These are phyloP conservation scores for Bombus sibiricus DNA, from an alignment of 1,140 invertebrate species.

Conservation along the genomic window DNA sequence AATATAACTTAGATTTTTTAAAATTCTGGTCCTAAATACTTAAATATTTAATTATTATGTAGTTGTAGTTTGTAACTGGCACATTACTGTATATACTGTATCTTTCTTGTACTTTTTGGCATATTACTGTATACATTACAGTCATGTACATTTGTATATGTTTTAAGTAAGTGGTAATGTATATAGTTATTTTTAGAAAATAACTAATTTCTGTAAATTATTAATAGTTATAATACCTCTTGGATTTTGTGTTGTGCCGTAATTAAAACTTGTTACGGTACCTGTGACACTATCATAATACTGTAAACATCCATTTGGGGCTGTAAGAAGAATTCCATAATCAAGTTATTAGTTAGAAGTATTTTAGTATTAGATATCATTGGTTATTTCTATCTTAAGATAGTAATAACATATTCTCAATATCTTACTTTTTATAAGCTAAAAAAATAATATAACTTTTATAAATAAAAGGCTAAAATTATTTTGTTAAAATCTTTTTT, in stretches of 20 bases:
- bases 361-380: not conserved
- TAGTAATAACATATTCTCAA: not conserved
- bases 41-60: not conserved
- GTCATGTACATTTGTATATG: not conserved
- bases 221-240: conserved; percentile 59
- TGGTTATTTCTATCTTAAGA: not conserved
- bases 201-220: not conserved
- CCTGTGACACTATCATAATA: conserved; percentile 87
- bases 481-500: not conserved
- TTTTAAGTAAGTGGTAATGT: not conserved
- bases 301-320: conserved; percentile 91
- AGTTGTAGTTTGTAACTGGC: no score
- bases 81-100: no score
- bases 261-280: conserved; percentile 90
- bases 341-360: not conserved
- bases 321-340: conserved; percentile 78
- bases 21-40: not conserved
- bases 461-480: not conserved
- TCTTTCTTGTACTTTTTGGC: no score
- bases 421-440: not conserved
- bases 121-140: not conserved
- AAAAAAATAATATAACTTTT: not conserved
- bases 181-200: no score
- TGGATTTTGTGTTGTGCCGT: conserved; percentile 84
- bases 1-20: not conserved